phyloP scores from a whole-genome alignment of 2,797 vertebrate species.

The Gymnodraco acuticeps region DNA sequence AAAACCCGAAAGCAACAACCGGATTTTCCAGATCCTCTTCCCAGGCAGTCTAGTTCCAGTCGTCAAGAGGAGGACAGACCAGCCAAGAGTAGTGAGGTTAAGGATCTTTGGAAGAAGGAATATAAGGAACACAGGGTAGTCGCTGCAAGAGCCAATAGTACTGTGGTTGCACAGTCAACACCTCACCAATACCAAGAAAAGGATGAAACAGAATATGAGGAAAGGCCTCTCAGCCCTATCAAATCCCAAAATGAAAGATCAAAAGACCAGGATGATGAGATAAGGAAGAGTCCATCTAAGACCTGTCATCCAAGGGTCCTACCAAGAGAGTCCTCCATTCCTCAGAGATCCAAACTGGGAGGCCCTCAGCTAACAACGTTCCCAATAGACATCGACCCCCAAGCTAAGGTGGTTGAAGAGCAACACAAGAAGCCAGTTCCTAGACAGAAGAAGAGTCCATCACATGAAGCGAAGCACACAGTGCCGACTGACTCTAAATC shows the following conservation, averaged over 20 bases:
- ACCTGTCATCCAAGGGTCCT: slow-evolving; percentile 72
- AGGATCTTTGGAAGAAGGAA: slow-evolving; percentile 73
- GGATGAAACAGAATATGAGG: slow-evolving; percentile 9
- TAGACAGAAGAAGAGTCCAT: slow-evolving; percentile 61
- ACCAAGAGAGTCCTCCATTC: slow-evolving; percentile 65
- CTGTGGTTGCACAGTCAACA: slow-evolving; percentile 69
- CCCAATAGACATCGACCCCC: slow-evolving; percentile 60
- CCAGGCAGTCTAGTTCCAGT: slow-evolving; percentile 31
- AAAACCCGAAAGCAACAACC: background rate
- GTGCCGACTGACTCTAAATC: slow-evolving; percentile 25
- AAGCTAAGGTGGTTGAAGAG: slow-evolving; percentile 57
- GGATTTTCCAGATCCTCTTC: slow-evolving; percentile 12
- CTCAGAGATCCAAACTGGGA: slow-evolving; percentile 56
- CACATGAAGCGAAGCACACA: slow-evolving; percentile 51
- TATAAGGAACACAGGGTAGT: slow-evolving; percentile 42
- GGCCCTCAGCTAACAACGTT: slow-evolving; percentile 75
- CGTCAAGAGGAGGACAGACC: slow-evolving; percentile 51
- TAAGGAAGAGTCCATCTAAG: slow-evolving; percentile 72
- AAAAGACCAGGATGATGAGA: slow-evolving; percentile 60
- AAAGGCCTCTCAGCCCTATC: slow-evolving; percentile 35
- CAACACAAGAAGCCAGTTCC: slow-evolving; percentile 56
- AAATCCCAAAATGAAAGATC: slow-evolving; percentile 40
- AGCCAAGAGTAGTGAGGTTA: slow-evolving; percentile 53
- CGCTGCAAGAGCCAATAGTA: slow-evolving; percentile 47
- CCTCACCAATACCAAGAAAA: slow-evolving; percentile 26